A percentile compares a stretch with the other conserved stretches of the same genome.
Evolutionary conservation across 1,140 invertebrate genomes (phyloP).

Genomic region (Drosophila fuyamai): DNA sequence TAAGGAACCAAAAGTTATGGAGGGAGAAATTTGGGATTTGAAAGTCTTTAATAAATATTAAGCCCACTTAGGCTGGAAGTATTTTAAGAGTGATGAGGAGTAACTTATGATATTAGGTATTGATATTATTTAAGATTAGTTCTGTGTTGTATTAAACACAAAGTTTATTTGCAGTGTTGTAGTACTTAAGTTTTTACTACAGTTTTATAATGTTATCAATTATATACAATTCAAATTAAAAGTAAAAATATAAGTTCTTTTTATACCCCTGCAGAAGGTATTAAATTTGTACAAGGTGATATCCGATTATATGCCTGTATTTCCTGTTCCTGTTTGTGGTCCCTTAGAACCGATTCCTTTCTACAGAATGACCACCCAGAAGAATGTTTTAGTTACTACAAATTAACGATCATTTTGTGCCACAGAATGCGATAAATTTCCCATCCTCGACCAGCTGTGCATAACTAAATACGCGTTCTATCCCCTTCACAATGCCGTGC

Average conservation of each 20-base stretch:
- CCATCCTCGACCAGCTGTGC: slow-evolving; percentile 45
- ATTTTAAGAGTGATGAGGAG: neutral
- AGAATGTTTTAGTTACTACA: slow-evolving; percentile 35
- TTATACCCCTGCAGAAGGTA: too few relatives aligned
- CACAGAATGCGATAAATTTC: slow-evolving; percentile 12
- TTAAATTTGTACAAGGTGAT: neutral
- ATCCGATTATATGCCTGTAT: neutral
- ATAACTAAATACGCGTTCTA: slow-evolving; percentile 55
- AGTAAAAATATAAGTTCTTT: too few relatives aligned
- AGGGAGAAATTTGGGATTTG: neutral
- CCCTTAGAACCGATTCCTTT: neutral
- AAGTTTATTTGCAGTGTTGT: too few relatives aligned
- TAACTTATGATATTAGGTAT: neutral
- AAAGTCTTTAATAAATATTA: slow-evolving; percentile 6
- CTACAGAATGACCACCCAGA: slow-evolving; percentile 16
- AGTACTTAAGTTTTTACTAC: too few relatives aligned
- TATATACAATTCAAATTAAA: too few relatives aligned
- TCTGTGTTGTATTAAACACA: too few relatives aligned
- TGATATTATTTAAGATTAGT: too few relatives aligned
- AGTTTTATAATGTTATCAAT: too few relatives aligned
- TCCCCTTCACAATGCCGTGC: slow-evolving; percentile 48
- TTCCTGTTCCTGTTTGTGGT: slow-evolving; percentile 1
- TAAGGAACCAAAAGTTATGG: slow-evolving; percentile 6
- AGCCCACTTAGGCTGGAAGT: neutral
- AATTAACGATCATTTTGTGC: slow-evolving; percentile 40